Conservation (phyloP, 2,797 vertebrate genomes). For the Rhynchotus rufescens region DNA sequence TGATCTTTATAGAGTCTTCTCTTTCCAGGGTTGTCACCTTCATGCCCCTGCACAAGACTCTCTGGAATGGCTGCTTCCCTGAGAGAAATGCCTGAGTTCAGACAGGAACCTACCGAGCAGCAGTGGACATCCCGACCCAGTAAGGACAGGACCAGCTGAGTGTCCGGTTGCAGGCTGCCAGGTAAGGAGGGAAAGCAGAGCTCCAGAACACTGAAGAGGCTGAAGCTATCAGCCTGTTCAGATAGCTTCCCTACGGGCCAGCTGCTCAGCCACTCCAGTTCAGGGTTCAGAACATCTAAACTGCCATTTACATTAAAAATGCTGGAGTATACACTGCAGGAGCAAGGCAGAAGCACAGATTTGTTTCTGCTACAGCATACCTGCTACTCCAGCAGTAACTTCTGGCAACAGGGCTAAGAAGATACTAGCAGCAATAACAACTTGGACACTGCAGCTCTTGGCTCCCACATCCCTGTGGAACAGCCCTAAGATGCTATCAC, state of each 20-base stretch:
- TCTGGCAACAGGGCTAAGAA: background rate
- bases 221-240: background rate
- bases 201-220: background rate
- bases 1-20: background rate
- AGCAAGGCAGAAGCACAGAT: background rate
- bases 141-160: background rate
- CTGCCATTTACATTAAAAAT: background rate
- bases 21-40: background rate
- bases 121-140: background rate
- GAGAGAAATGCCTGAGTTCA: background rate
- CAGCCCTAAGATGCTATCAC: background rate
- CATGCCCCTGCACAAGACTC: background rate
- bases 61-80: background rate
- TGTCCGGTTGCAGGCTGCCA: background rate
- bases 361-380: background rate
- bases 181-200: background rate
- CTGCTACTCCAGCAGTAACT: background rate
- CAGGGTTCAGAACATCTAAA: background rate
- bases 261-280: background rate
- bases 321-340: background rate
- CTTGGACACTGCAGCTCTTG: background rate
- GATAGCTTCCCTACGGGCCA: background rate
- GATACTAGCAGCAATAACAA: background rate
- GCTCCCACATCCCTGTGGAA: background rate
- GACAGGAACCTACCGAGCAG: background rate